phyloP scores from a whole-genome alignment of 2,888 invertebrate species.

The Osmoderma eremita region DNA sequence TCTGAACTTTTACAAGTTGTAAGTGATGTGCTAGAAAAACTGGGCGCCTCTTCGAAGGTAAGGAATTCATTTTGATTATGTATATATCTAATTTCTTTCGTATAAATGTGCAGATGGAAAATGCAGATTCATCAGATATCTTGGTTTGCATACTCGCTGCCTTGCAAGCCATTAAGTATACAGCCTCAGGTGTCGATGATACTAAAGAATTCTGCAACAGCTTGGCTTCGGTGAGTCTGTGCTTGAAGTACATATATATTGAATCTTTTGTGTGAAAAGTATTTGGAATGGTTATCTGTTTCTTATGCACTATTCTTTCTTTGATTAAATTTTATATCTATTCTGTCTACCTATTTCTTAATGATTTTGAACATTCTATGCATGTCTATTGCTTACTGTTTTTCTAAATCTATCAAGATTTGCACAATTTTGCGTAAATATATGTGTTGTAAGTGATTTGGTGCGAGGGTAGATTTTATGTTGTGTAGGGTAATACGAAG shows the following conservation, averaged over 20 bases:
- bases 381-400: too few species aligned
- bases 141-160: constrained; percentile 47
- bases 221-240: constrained; percentile 40
- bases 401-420: too few species aligned
- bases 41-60: constrained; percentile 75
- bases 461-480: constrained; percentile 61
- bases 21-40: constrained; percentile 78
- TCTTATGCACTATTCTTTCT: constrained; percentile 5
- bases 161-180: constrained; percentile 51
- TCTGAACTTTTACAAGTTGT: constrained; percentile 81
- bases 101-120: constrained; percentile 42
- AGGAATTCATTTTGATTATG: constrained; percentile 25
- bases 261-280: background rate
- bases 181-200: constrained; percentile 44
- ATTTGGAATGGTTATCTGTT: constrained; percentile 13
- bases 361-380: too few species aligned
- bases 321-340: background rate
- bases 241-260: background rate
- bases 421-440: background rate
- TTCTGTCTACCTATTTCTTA: too few species aligned
- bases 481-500: constrained; percentile 77
- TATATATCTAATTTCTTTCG: background rate
- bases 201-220: constrained; percentile 47
- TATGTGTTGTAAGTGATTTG: background rate
- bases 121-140: constrained; percentile 46